Conservation (phyloP, 2,888 invertebrate genomes). For the Neoscelio sp. region DNA sequence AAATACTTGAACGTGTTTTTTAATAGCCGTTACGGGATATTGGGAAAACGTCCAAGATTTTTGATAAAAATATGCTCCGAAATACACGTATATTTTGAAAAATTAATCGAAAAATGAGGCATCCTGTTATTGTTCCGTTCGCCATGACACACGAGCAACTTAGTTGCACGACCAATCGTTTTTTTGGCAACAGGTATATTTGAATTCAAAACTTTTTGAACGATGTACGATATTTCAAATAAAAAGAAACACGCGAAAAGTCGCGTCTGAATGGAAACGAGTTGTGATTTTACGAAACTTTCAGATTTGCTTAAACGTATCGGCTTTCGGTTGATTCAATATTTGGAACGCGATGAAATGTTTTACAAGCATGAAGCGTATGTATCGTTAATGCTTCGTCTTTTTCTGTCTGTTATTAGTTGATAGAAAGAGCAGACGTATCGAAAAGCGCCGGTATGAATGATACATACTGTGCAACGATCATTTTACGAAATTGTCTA, state of each 20-base stretch:
- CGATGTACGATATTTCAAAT: neutral
- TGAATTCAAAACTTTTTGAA: neutral
- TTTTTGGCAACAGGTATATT: conserved; percentile 5
- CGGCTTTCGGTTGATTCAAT: neutral
- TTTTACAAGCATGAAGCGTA: conserved; percentile 23
- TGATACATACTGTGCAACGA: conserved; percentile 4
- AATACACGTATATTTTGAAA: conserved; percentile 15
- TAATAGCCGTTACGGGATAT: conserved; percentile 51
- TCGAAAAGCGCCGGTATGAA: too few relatives aligned
- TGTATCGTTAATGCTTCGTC: too few relatives aligned
- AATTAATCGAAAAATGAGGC: conserved; percentile 27
- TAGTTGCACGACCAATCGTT: conserved; percentile 30
- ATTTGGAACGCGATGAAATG: conserved; percentile 25
- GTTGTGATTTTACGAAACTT: too few relatives aligned
- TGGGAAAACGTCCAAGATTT: conserved; percentile 44
- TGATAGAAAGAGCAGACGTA: too few relatives aligned
- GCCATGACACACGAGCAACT: conserved; percentile 22
- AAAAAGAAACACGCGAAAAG: neutral
- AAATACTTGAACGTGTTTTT: conserved; percentile 35
- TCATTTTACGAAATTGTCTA: conserved; percentile 31
- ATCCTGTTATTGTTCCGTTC: conserved; percentile 16
- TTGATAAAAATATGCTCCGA: conserved; percentile 28
- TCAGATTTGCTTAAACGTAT: neutral
- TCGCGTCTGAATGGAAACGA: too few relatives aligned
- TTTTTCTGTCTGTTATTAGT: too few relatives aligned